Conservation (phyloP, 1,140 invertebrate genomes). For the Zaprionus nigranus region DNA sequence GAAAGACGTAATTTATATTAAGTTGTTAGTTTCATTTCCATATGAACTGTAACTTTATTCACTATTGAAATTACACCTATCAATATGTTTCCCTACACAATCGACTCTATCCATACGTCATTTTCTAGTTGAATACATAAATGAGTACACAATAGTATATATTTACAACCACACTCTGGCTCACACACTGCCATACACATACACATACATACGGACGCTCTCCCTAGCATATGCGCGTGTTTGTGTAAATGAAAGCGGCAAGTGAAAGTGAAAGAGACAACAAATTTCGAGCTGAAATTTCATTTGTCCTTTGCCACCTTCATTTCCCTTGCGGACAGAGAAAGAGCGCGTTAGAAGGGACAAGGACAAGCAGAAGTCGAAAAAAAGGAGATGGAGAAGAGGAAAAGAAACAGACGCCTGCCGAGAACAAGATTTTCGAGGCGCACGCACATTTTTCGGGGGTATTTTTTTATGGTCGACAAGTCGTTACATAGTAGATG, state of each 20-base stretch:
- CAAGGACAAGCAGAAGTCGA: constrained; percentile 4
- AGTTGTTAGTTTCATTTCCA: background rate
- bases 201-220: background rate
- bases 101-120: background rate
- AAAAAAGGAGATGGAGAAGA: background rate
- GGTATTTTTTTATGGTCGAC: constrained; percentile 55
- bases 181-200: background rate
- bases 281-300: constrained; percentile 63
- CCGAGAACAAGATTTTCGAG: constrained; percentile 29
- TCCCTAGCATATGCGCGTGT: background rate
- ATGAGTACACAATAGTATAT: background rate
- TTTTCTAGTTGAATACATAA: background rate
- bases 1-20: background rate
- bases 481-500: background rate
- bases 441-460: constrained; percentile 76
- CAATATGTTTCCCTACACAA: background rate
- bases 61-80: background rate
- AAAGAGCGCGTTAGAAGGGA: constrained; percentile 14
- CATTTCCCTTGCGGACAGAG: constrained; percentile 20
- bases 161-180: background rate
- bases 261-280: constrained; percentile 73
- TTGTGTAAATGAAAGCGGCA: constrained; percentile 33
- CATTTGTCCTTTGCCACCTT: constrained; percentile 64
- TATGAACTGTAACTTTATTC: background rate
- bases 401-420: background rate